These are phyloP conservation scores for Drosophila kepulauana DNA, from an alignment of 1,140 invertebrate species.

Conservation along the genomic window DNA sequence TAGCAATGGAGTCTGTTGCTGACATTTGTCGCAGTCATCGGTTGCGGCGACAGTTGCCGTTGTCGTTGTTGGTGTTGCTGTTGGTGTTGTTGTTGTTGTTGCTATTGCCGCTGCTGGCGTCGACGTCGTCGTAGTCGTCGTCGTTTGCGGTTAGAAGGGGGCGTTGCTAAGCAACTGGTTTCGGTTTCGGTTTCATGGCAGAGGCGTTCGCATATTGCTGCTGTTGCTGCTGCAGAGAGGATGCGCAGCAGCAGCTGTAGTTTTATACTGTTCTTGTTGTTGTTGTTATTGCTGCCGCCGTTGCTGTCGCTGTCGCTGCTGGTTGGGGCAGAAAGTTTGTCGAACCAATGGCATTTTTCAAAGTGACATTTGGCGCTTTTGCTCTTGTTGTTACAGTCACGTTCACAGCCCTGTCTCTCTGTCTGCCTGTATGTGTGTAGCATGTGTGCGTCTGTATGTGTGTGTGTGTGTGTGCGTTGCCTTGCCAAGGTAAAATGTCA, in stretches of 20 bases:
- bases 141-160: constrained; percentile 78
- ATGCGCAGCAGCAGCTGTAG: constrained; percentile 60
- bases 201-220: constrained; percentile 34
- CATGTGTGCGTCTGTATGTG: constrained; percentile 23
- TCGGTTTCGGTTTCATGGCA: constrained; percentile 53
- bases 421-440: constrained; percentile 27
- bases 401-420: constrained; percentile 45
- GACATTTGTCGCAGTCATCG: constrained; percentile 71
- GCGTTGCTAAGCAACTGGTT: constrained; percentile 85
- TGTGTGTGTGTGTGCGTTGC: constrained; percentile 47
- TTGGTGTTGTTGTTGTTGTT: constrained; percentile 14
- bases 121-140: constrained; percentile 21
- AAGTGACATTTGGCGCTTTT: constrained; percentile 84
- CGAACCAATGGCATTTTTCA: constrained; percentile 85
- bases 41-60: constrained; percentile 53
- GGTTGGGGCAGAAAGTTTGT: constrained; percentile 64
- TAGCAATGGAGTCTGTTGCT: constrained; percentile 81
- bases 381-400: constrained; percentile 62
- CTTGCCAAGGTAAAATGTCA: constrained; percentile 84
- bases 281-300: constrained; percentile 9
- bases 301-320: constrained; percentile 16
- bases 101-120: constrained; percentile 18
- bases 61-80: constrained; percentile 29
- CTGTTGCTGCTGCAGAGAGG: constrained; percentile 48
- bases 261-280: constrained; percentile 16